Evolutionary conservation across 2,888 invertebrate species (phyloP).

Genomic region (Synanthedon myopaeformis): DNA sequence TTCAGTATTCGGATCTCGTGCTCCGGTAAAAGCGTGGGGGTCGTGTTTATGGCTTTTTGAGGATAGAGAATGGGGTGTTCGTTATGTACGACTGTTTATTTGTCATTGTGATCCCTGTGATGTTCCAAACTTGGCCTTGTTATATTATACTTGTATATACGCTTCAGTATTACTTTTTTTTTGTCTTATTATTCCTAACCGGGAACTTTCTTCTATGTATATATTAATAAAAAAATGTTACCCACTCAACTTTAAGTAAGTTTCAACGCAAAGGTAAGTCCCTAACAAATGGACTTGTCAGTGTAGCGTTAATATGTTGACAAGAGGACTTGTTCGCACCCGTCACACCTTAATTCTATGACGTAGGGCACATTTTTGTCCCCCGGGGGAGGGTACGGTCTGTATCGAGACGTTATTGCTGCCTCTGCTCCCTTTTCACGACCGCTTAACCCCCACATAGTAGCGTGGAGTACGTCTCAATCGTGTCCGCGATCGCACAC

Average conservation of each 20-base stretch:
- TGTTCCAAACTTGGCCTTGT: too few relatives aligned
- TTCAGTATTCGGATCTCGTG: neutral
- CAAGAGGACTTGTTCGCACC: neutral
- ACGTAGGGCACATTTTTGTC: conserved; percentile 13
- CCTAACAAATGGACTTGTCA: conserved; percentile 43
- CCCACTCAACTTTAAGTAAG: neutral
- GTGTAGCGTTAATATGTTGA: conserved; percentile 23
- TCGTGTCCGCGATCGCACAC: conserved; percentile 18
- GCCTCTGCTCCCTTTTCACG: conserved; percentile 55
- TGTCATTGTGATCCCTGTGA: too few relatives aligned
- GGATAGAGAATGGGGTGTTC: neutral
- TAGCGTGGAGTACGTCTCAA: conserved; percentile 14
- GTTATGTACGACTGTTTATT: neutral
- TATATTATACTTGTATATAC: too few relatives aligned
- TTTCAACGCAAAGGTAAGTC: conserved; percentile 21
- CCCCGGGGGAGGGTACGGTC: conserved; percentile 14
- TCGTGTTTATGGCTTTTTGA: neutral
- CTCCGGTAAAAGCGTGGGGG: neutral
- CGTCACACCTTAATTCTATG: neutral
- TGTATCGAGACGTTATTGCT: conserved; percentile 61
- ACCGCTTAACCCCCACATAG: conserved; percentile 60
- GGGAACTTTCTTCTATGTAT: too few relatives aligned
- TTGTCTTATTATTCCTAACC: too few relatives aligned
- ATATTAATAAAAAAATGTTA: neutral
- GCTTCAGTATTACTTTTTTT: too few relatives aligned